Evolutionary conservation across 2,888 invertebrate species (phyloP), one percentile per base, ranked within the genome.

Genomic region (Clitarchus hookeri): DNA sequence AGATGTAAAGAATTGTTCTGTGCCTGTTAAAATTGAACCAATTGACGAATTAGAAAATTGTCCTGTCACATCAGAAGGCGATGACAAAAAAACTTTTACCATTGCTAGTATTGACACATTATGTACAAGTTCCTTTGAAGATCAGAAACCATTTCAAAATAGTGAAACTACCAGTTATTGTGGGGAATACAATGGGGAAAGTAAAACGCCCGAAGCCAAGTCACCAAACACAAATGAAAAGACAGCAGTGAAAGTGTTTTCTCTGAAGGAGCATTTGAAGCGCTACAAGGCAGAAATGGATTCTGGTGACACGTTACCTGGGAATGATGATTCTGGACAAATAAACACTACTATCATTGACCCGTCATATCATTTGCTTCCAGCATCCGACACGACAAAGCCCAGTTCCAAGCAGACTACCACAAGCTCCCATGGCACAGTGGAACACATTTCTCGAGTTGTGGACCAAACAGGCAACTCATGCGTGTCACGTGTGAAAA

Each of bases 231-330:
- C 23, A 23, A 19, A 65, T 65, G 65, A 65, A 16, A 65, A 19
- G 6, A n/a, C 65, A n/a, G 65, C 16, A 16, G 65, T 65, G 13
- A 82, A 82, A 82, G 25, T 36, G 36, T 82, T 82, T 36, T 36
- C 82, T 82, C n/a, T 82, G 16, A 82, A 82, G 23, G 44, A 82
- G 19, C 82, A 82, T 44, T 82, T 82, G n/a, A 82, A 36, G 44
- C 82, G 82, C 27, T 82, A 82, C 27, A 44, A 36, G 25, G 44
- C 36, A 3, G 82, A 82, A 82, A 13, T 9, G 36, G n/a, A 82
- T 36, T 36, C 23, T 65, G 65, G 65, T 65, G 65, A 65, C 1
- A 16, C 48, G 8, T 48, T 48, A 48, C 48, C 48, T 48, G 48
- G 48, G 48, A 19, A 65, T 65, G 16, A n/a, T 65, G 65, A 65